Evolutionary conservation across 2,888 invertebrate genomes (phyloP).

Genomic region (Netelia melanura): DNA sequence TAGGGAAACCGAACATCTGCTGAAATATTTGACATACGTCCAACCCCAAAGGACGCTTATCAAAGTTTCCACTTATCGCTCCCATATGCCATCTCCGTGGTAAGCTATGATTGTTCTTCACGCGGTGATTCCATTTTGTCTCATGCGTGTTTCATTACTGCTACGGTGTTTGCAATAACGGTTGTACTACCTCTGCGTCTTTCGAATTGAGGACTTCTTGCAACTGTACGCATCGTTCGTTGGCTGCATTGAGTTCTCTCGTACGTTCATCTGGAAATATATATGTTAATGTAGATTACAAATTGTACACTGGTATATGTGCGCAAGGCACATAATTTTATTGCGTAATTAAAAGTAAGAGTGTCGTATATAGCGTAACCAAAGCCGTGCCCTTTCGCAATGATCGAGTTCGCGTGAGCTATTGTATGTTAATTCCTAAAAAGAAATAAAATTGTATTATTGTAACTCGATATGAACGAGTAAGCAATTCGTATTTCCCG

Average conservation of each 20-base stretch:
- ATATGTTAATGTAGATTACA: not conserved
- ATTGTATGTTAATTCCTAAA: slow-evolving; percentile 37
- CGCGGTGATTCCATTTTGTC: not conserved
- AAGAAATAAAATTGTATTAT: slow-evolving; percentile 23
- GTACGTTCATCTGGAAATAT: slow-evolving; percentile 78
- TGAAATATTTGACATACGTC: slow-evolving; percentile 77
- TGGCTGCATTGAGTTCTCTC: slow-evolving; percentile 79
- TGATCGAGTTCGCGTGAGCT: slow-evolving; percentile 5
- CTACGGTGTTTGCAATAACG: not conserved
- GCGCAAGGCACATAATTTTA: not conserved
- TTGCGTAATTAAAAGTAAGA: not conserved
- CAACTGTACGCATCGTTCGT: slow-evolving; percentile 80
- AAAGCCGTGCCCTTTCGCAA: slow-evolving; percentile 7
- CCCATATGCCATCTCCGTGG: slow-evolving; percentile 48
- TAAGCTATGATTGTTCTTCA: slow-evolving; percentile 5
- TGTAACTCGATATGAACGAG: not conserved
- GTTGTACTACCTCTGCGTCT: slow-evolving; percentile 80
- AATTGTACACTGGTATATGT: not conserved
- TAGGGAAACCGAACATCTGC: slow-evolving; percentile 82
- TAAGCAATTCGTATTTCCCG: slow-evolving; percentile 60
- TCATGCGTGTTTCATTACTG: not conserved
- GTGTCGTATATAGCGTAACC: not conserved
- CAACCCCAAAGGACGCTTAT: slow-evolving; percentile 70
- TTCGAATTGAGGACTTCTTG: slow-evolving; percentile 81
- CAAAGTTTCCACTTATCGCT: slow-evolving; percentile 70